Base-by-base conservation (phyloP, 2,888 invertebrate genomes). In the Idaea aversata region DNA sequence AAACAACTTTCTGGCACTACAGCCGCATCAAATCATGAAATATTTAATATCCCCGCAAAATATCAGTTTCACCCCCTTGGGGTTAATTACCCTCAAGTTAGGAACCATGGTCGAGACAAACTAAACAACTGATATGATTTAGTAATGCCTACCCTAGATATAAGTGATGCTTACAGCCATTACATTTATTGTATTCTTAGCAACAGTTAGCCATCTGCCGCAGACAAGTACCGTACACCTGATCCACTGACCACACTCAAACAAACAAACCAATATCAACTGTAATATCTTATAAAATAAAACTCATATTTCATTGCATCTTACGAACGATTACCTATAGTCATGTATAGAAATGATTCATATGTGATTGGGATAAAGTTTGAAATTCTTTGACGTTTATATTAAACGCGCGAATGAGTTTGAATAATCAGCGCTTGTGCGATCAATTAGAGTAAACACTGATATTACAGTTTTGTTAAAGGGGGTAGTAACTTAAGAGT, bases 181-280 rank as follows among this genome's bases (percentile, higher is more conserved):
- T 81, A 63, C 68, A 68, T 68, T 68, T 65, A 73, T 74, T 73
- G 67, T 69, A 76, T 79, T 78, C 76, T 78, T 74, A 75, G 77
- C 77, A 79, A 84, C 85, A 81, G 85, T 83, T 83, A 84, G 69
- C 71, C 77, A 79, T 77, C 78, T 81, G 77, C 79, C 71, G 72
- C 72, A 70, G 71, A 72, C 73, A 74, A 76, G 77, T 85, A 87
- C 87, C 84, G 86, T 87, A 83, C 74, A 74, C 72, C 73, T 77
- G 78, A 73, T 75, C 80, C 67, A 81, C 85, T 86, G 85, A 84
- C 85, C 85, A 81, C 67, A 63, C 5, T 61, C 61, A 60, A 36
- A 34, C 63, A 63, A 63, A 16, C 61, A 64, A 5, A 61, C 66
- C 16, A 71, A 65, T 68, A 66, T 58, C 25, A 65, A 68, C 70